These are phyloP conservation scores for Monopterus albus DNA, from an alignment of 2,113 vertebrate genomes.

Conservation along the genomic window DNA sequence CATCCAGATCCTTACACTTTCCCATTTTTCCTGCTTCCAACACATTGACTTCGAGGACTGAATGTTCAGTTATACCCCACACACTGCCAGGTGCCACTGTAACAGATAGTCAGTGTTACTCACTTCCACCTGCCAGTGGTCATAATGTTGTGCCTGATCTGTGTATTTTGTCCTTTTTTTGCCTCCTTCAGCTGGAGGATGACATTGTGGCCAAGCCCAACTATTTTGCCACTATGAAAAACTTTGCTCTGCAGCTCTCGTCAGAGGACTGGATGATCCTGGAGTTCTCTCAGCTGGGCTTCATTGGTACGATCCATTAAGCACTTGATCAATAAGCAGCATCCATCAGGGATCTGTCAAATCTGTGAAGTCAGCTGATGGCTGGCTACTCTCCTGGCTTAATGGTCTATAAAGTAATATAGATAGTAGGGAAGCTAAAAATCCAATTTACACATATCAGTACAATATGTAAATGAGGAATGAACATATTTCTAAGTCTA, in stretches of 20 bases:
- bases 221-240: conserved; percentile 99
- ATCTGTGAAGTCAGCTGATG: conserved; percentile 23
- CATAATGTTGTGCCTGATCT: no score
- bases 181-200: conserved; percentile 89
- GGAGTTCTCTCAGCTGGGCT: conserved; percentile 98
- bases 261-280: conserved; percentile 99
- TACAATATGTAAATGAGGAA: conserved; percentile 4
- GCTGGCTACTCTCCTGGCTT: not conserved
- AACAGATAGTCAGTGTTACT: no score
- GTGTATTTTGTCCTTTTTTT: not conserved
- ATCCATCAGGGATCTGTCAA: conserved; percentile 12
- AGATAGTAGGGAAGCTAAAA: no score
- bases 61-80: no score
- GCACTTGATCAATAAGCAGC: conserved; percentile 7
- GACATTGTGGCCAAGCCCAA: conserved; percentile 99
- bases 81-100: no score
- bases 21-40: no score
- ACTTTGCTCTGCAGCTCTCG: conserved; percentile 97
- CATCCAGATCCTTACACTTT: no score
- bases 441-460: no score
- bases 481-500: not conserved
- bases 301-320: conserved; percentile 88
- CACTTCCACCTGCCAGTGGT: no score
- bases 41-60: no score
- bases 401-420: not conserved